Percentiles rank a stretch among this genome's conserved stretches.
phyloP scores from a whole-genome alignment of 1,140 invertebrate species.

The Drosophila kurseongensis region DNA sequence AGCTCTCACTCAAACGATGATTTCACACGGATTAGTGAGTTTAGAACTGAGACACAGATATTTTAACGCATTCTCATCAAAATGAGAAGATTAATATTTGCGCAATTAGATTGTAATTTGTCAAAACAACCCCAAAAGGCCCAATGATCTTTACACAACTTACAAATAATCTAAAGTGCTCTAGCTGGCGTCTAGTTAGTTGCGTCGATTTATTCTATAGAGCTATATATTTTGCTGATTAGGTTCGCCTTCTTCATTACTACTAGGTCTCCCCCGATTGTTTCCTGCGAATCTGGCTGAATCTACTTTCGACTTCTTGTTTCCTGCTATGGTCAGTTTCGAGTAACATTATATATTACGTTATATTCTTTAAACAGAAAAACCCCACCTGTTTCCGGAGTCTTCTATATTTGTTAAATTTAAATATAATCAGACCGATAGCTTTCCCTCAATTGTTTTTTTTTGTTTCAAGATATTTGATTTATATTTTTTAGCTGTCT shows the following conservation, averaged over 20 bases:
- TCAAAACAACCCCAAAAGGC: constrained; percentile 16
- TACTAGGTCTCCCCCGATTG: not conserved
- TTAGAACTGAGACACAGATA: not conserved
- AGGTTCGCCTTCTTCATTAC: not conserved
- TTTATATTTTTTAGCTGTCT: too few relatives aligned
- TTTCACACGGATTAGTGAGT: not conserved
- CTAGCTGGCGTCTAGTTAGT: constrained; percentile 18
- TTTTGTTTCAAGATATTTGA: too few relatives aligned
- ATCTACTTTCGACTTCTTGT: not conserved
- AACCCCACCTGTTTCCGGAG: too few relatives aligned
- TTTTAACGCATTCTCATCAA: not conserved
- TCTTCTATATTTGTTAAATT: too few relatives aligned
- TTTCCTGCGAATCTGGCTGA: not conserved
- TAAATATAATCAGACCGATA: too few relatives aligned
- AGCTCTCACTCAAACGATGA: not conserved
- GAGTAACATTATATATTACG: too few relatives aligned
- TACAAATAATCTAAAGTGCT: constrained; percentile 21
- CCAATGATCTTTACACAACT: constrained; percentile 7
- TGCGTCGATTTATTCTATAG: not conserved
- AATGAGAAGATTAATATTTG: constrained; percentile 11
- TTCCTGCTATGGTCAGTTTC: too few relatives aligned
- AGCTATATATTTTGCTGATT: constrained; percentile 5
- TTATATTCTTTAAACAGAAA: too few relatives aligned
- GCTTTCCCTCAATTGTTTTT: too few relatives aligned
- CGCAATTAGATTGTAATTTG: constrained; percentile 35